Base-by-base conservation (phyloP, 2,888 invertebrate species). In the Amphiduros pacificus region DNA sequence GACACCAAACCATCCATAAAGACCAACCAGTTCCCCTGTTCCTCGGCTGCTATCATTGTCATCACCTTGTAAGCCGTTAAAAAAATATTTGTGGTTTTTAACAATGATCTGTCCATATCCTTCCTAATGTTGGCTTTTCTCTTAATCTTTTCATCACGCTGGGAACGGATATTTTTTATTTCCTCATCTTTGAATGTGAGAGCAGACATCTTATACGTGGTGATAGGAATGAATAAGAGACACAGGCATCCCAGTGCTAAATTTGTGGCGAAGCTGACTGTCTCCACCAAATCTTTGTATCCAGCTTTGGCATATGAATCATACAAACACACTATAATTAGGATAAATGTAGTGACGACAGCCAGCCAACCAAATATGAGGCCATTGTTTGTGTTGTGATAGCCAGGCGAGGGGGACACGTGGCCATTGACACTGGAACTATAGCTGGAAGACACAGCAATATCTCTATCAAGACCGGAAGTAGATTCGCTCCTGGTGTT, bases 21-120 rank as follows among this genome's bases (percentile, higher is more conserved):
- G 40, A 59, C 49, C 28, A 57, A 26, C 17, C n/a, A 6, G 28
- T 31, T 22, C 28, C 26, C 49, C n/a, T 5, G 17, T 24, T 57
- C 48, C 17, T 48, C 27, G 3, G 59, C 52, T 32, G 59, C 51
- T 2, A 59, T 59, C 59, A 59, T 52, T 5, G 26, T 27, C 27
- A 52, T 32, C 1, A 53, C 27, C 26, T 41, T 28, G 41, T 53
- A 32, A 24, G 22, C 29, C 53, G 53, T 44, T 20, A 36, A 31
- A 24, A 41, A 51, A 14, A 59, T 28, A 44, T 44, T 32, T 14
- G 59, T 59, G 32, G 17, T 52, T 6, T 14, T 5, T 2, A 59
- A 40, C 9, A 59, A 41, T 11, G 20, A 29, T 24, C 36, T 52
- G 53, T 59, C 59, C 9, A 56, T 28, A 2, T 26, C 29, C 27